A percentile compares a stretch with the other conserved stretches of the same genome.
These are phyloP conservation scores for Eucera pruinosa DNA, from an alignment of 2,888 invertebrate species.

Conservation along the genomic window DNA sequence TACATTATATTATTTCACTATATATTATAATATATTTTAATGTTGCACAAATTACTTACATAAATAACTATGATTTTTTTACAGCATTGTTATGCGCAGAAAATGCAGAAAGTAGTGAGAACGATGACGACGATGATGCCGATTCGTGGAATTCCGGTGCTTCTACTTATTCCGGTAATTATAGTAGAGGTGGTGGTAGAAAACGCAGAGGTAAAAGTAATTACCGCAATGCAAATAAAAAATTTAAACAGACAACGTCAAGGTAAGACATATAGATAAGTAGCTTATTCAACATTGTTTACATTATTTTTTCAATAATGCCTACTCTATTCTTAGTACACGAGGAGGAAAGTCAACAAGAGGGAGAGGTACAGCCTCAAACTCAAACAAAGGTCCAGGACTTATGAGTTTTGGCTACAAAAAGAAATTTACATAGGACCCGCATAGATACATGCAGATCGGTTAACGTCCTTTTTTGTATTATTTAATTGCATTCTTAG, in stretches of 20 bases:
- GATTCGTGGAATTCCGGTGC: conserved; percentile 57
- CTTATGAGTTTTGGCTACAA: conserved; percentile 77
- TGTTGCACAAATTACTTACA: background rate
- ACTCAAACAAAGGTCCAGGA: conserved; percentile 62
- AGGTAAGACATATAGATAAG: conserved; percentile 53
- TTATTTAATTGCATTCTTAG: conserved; percentile 4
- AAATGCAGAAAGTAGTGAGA: conserved; percentile 76
- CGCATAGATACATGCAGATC: conserved; percentile 70
- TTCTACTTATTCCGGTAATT: conserved; percentile 37
- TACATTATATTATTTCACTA: no score
- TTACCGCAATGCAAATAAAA: conserved; percentile 72
- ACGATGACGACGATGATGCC: conserved; percentile 29
- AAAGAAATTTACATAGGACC: conserved; percentile 71
- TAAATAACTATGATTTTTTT: conserved; percentile 63
- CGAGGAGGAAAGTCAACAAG: conserved; percentile 54
- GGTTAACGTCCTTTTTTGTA: conserved; percentile 26
- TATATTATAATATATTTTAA: background rate
- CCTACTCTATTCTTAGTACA: conserved; percentile 19
- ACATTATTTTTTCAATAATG: conserved; percentile 11
- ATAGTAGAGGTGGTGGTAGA: conserved; percentile 56
- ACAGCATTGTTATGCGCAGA: conserved; percentile 64
- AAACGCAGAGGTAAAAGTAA: conserved; percentile 75
- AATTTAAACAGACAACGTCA: conserved; percentile 69
- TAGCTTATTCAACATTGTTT: background rate
- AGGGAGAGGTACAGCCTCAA: conserved; percentile 26